Conservation (phyloP, 2,797 vertebrate species). For the Microctenopoma steveboyesi region DNA sequence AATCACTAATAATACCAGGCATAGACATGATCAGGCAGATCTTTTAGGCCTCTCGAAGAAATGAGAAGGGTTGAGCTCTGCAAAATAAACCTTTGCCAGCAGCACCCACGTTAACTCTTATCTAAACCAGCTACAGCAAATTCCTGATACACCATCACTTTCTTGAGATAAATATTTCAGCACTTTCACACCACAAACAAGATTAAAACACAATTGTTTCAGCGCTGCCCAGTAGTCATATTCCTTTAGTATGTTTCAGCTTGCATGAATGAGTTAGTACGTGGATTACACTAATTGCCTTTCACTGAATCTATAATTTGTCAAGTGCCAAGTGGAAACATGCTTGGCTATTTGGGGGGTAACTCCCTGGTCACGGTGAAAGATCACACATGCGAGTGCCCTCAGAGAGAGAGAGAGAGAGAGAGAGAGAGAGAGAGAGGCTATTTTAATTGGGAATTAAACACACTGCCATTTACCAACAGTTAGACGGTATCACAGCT, state of each 20-base stretch:
- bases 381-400: not conserved
- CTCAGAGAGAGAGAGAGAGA: no score
- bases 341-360: no score
- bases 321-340: not conserved
- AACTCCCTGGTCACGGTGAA: not conserved
- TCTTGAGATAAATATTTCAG: conserved; percentile 34
- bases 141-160: not conserved
- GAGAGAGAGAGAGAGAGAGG: not conserved
- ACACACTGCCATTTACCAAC: not conserved
- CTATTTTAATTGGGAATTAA: not conserved
- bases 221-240: not conserved
- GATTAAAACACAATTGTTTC: conserved; percentile 32
- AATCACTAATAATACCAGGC: conserved; percentile 68
- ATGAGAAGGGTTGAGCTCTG: conserved; percentile 30
- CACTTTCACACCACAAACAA: conserved; percentile 40
- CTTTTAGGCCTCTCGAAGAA: conserved; percentile 56
- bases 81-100: conserved; percentile 23
- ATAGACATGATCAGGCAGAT: conserved; percentile 75
- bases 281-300: not conserved
- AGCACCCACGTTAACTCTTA: not conserved
- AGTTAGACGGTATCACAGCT: conserved; percentile 7
- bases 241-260: conserved; percentile 2
- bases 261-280: not conserved
- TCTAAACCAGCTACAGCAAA: not conserved
- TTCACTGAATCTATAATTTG: not conserved